Percentiles rank a stretch among this genome's conserved stretches.
phyloP scores from a whole-genome alignment of 2,113 vertebrate genomes.

The Ophiodon elongatus region DNA sequence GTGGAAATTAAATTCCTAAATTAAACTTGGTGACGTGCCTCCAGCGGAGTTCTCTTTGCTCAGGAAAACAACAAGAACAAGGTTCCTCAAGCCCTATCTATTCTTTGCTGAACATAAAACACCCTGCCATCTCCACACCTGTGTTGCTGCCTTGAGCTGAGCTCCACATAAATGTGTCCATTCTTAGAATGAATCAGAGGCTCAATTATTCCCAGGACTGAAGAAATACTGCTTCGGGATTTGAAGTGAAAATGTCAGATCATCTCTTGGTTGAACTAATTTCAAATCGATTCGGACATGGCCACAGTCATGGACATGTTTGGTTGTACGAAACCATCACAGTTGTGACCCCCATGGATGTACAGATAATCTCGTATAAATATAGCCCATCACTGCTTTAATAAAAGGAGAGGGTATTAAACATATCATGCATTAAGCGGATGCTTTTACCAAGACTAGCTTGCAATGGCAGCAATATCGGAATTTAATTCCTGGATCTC shows the following conservation, averaged over 20 bases:
- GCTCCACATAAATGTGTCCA: constrained; percentile 32
- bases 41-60: constrained; percentile 62
- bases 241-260: constrained; percentile 40
- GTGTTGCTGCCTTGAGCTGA: constrained; percentile 56
- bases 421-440: not conserved
- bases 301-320: not conserved
- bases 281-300: constrained; percentile 34
- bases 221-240: constrained; percentile 34
- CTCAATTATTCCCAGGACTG: constrained; percentile 44
- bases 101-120: constrained; percentile 68
- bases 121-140: constrained; percentile 60
- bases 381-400: not conserved
- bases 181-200: constrained; percentile 45
- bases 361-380: constrained; percentile 2
- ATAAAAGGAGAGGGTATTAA: not conserved
- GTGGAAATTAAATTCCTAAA: constrained; percentile 83
- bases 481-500: not conserved
- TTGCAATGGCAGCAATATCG: not conserved
- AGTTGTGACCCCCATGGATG: not conserved
- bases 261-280: constrained; percentile 17
- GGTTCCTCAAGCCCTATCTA: constrained; percentile 63
- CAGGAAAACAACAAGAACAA: constrained; percentile 66
- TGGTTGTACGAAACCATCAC: constrained; percentile 1
- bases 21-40: constrained; percentile 77
- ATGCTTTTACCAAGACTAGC: not conserved